A percentile compares a stretch with the other conserved stretches of the same genome.
Conservation (phyloP, 92 coral and sea anemone species). For the Plumapathes pennacea region DNA sequence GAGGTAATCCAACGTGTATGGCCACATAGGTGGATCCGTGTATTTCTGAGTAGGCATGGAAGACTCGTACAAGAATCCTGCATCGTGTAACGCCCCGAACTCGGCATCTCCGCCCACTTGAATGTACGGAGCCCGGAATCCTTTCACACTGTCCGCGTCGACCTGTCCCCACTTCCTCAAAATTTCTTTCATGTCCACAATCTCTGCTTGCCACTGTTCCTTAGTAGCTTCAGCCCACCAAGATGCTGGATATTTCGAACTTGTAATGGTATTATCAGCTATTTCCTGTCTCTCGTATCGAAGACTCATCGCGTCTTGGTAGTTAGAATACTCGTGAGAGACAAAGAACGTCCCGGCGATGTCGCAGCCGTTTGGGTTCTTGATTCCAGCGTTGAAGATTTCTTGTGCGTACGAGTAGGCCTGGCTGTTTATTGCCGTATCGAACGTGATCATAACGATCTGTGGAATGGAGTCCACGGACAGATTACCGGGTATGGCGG, state of each 20-base stretch:
- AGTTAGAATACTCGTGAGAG: slow-evolving; percentile 85
- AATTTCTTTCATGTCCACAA: slow-evolving; percentile 80
- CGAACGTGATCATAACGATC: slow-evolving; percentile 86
- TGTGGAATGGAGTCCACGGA: slow-evolving; percentile 74
- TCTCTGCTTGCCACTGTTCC: slow-evolving; percentile 71
- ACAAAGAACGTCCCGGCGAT: slow-evolving; percentile 81
- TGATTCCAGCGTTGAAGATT: slow-evolving; percentile 52
- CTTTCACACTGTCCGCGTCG: slow-evolving; percentile 65
- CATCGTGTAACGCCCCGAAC: slow-evolving; percentile 76
- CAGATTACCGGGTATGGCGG: slow-evolving; percentile 68
- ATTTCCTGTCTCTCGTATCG: slow-evolving; percentile 87
- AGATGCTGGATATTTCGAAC: slow-evolving; percentile 62
- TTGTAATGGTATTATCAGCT: slow-evolving; percentile 88
- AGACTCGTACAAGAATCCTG: slow-evolving; percentile 82
- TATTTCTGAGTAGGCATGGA: slow-evolving; percentile 71
- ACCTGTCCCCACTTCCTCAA: slow-evolving; percentile 72
- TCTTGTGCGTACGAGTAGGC: slow-evolving; percentile 44
- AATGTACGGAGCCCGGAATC: slow-evolving; percentile 87
- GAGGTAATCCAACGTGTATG: slow-evolving; percentile 81
- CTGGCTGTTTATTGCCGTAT: slow-evolving; percentile 69
- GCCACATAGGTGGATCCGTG: slow-evolving; percentile 86
- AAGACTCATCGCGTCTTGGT: slow-evolving; percentile 65
- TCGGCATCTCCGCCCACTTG: slow-evolving; percentile 86
- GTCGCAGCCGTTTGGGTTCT: slow-evolving; percentile 84
- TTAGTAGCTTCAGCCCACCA: slow-evolving; percentile 91